A percentile compares a stretch with the other conserved stretches of the same genome.
phyloP scores from a whole-genome alignment of 2,113 vertebrate species.

The Chroicocephalus ridibundus region DNA sequence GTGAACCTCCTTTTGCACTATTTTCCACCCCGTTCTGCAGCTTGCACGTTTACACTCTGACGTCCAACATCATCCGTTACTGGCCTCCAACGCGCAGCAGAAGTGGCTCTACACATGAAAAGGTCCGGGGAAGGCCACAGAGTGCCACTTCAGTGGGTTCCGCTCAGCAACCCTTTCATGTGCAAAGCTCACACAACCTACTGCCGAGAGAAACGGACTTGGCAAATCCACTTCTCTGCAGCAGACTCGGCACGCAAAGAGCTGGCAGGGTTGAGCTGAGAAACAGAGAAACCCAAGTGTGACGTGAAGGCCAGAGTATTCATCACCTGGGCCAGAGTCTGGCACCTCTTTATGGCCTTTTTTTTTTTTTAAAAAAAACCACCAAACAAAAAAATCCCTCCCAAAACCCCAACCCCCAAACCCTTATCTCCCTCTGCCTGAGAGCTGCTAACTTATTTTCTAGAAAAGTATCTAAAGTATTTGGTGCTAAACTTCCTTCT shows the following conservation, averaged over 20 bases:
- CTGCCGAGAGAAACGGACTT: neutral
- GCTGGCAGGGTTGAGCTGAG: neutral
- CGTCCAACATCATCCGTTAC: neutral
- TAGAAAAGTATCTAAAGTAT: neutral
- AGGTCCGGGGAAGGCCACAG: neutral
- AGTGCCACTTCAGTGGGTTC: accelerated
- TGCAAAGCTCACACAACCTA: neutral
- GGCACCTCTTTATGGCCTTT: neutral
- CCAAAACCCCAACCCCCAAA: neutral
- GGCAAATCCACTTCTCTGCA: neutral
- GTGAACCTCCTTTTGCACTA: neutral
- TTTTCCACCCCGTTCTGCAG: neutral
- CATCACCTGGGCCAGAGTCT: neutral
- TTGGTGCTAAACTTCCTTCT: neutral
- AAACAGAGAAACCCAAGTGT: neutral
- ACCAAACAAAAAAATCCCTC: neutral
- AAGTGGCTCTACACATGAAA: neutral
- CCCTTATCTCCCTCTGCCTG: neutral
- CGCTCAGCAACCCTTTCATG: neutral
- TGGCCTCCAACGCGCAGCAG: accelerated
- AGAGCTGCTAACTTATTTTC: neutral
- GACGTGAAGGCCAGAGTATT: neutral
- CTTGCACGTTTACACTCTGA: neutral
- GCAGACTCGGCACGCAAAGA: neutral
- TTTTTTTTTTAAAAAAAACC: neutral